Percentiles rank a stretch among this genome's conserved stretches.
These are phyloP conservation scores for Eupeodes latifasciatus DNA, from an alignment of 2,888 invertebrate species.

Conservation along the genomic window DNA sequence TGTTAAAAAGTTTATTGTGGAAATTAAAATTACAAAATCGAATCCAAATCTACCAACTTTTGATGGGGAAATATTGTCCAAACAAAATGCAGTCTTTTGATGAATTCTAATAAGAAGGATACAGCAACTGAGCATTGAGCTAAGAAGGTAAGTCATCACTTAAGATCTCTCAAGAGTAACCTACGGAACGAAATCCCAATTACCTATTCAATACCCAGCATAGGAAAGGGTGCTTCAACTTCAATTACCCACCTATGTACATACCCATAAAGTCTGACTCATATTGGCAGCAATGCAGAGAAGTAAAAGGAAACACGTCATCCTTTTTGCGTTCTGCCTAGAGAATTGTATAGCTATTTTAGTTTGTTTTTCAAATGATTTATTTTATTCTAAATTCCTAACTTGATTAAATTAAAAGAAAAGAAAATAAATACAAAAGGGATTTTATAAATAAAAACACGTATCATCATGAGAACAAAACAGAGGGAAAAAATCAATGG, in stretches of 20 bases:
- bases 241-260: not conserved
- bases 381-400: not conserved
- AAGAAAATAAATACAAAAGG: not conserved
- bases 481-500: slow-evolving; percentile 57
- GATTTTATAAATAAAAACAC: not conserved
- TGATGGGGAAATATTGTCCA: not conserved
- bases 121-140: slow-evolving; percentile 3
- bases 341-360: not conserved
- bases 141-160: slow-evolving; percentile 25
- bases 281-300: slow-evolving; percentile 10
- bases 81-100: slow-evolving; percentile 31
- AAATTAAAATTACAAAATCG: slow-evolving; percentile 21
- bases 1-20: not conserved
- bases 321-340: slow-evolving; percentile 35
- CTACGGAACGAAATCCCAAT: not conserved
- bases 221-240: slow-evolving; percentile 18
- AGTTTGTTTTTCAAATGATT: not conserved
- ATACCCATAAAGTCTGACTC: slow-evolving; percentile 52
- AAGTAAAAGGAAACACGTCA: slow-evolving; percentile 67
- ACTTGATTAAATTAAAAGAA: not conserved
- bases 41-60: slow-evolving; percentile 2
- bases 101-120: slow-evolving; percentile 40
- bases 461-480: not conserved
- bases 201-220: not conserved
- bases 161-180: not conserved